Base-by-base conservation (phyloP, 1,140 invertebrate species). In the Mactra quadrangularis region DNA sequence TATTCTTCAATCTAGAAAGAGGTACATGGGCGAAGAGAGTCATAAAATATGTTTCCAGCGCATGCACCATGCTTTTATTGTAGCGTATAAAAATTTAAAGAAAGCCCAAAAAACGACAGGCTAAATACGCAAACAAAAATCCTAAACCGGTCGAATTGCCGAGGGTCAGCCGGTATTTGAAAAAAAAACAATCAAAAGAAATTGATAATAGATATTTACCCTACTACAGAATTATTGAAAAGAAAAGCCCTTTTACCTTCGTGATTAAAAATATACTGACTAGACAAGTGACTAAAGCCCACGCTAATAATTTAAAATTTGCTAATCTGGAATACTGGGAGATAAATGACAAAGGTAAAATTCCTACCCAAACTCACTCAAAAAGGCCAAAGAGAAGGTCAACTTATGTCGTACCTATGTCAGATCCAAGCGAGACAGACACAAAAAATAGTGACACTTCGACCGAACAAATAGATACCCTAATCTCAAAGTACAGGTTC, bases 161-260 rank as follows among this genome's bases (percentile, higher is more conserved):
- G 9, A 38, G 59, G 45, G 72, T 35, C 29, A 55, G 55, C 3
- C 52, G 59, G 7, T 41, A 74, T 9, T 11, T 82, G 17, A 71
- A 72, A 50, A 71, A 75, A 60, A 38, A 50, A 47, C 22, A 22
- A n/a, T 19, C 41, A 22, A 82, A 55, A 59, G 45, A 70, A 45
- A 9, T 62, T 15, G 59, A 77, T 50, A n/a, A 53, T 17, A 50
- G 55, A 38, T 66, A 78, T 38, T 13, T 31, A 15, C 45, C 75
- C 9, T 75, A 75, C 60, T 75, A 45, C 22, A 15, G 72, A 15
- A 68, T 78, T 31, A 27, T 78, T 17, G 75, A 78, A 25, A 29
- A 78, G 27, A 33, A 22, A 55, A 33, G 35, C 17, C 75, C 75
- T 17, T 9, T 64, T 3, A 78, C 75, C 9, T 78, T 78, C 13